These are phyloP conservation scores for Abrostola triplasia DNA, from an alignment of 2,888 invertebrate species.

Conservation along the genomic window DNA sequence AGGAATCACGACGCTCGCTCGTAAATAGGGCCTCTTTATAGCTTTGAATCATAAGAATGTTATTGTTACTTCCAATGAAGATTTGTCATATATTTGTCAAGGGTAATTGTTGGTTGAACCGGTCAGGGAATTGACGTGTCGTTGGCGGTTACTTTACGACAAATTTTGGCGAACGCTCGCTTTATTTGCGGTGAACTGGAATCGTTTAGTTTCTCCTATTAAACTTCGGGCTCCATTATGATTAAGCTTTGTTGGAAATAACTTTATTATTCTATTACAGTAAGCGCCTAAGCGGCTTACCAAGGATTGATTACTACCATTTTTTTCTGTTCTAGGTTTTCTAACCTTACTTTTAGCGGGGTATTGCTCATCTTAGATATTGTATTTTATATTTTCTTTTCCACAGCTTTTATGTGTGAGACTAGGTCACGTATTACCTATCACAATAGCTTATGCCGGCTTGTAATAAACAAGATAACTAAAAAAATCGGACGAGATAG, in stretches of 20 bases:
- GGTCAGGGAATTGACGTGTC: conserved; percentile 36
- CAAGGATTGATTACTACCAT: conserved; percentile 37
- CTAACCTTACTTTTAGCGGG: conserved; percentile 31
- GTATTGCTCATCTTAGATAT: conserved; percentile 36
- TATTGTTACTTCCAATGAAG: conserved; percentile 61
- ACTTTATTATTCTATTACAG: conserved; percentile 40
- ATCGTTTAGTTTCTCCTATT: conserved; percentile 39
- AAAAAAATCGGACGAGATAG: conserved; percentile 22
- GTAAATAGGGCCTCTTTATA: conserved; percentile 65
- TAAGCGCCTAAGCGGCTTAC: conserved; percentile 26
- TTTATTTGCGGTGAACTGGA: conserved; percentile 26
- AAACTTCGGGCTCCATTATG: conserved; percentile 26
- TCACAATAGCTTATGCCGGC: conserved; percentile 30
- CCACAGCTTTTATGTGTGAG: conserved; percentile 32
- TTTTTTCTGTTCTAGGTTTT: conserved; percentile 27
- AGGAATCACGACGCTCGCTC: conserved; percentile 60
- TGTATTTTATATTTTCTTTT: conserved; percentile 43
- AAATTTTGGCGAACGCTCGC: conserved; percentile 28
- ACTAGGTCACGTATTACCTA: conserved; percentile 40
- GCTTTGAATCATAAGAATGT: conserved; percentile 62
- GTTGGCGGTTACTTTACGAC: conserved; percentile 27
- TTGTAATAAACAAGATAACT: conserved; percentile 43
- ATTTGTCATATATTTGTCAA: conserved; percentile 56
- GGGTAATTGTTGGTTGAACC: conserved; percentile 41
- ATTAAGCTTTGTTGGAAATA: conserved; percentile 26